Evolutionary conservation across 2,888 invertebrate genomes (phyloP).

Genomic region (Apamea crenata): DNA sequence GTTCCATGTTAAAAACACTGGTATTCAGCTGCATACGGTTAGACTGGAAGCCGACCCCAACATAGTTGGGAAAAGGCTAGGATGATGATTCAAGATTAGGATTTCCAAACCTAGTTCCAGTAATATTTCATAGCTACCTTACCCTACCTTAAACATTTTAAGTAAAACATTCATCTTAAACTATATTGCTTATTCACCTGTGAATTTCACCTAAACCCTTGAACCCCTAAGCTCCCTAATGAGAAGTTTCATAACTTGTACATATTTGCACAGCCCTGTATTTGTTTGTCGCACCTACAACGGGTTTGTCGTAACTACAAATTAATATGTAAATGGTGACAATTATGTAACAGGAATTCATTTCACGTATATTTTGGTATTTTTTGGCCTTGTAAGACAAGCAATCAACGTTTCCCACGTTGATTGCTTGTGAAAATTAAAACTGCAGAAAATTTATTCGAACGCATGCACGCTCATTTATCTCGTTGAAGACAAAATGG

Average conservation of each 20-base stretch:
- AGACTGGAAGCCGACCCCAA: too few species aligned
- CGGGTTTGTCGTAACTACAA: not conserved
- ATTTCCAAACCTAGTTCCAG: not conserved
- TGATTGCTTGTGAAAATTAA: not conserved
- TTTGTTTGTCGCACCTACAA: constrained; percentile 22
- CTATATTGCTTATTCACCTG: constrained; percentile 13
- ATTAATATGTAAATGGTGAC: constrained; percentile 3
- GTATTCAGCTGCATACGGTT: too few species aligned
- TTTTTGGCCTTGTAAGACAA: not conserved
- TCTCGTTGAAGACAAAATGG: too few species aligned
- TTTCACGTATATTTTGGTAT: not conserved
- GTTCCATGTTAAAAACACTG: too few species aligned
- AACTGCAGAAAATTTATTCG: not conserved
- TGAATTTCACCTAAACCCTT: constrained; percentile 16
- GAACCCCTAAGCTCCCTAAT: constrained; percentile 26
- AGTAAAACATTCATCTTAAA: not conserved
- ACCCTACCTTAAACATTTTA: not conserved
- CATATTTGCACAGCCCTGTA: constrained; percentile 19
- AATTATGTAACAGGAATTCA: not conserved
- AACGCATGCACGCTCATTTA: too few species aligned
- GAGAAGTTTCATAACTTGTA: constrained; percentile 34
- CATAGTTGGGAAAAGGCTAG: too few species aligned
- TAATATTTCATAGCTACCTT: not conserved
- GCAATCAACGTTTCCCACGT: not conserved
- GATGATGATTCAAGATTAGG: not conserved